These are phyloP conservation scores for Xenopus laevis DNA, from an alignment of 2,113 vertebrate species.

Conservation along the genomic window DNA sequence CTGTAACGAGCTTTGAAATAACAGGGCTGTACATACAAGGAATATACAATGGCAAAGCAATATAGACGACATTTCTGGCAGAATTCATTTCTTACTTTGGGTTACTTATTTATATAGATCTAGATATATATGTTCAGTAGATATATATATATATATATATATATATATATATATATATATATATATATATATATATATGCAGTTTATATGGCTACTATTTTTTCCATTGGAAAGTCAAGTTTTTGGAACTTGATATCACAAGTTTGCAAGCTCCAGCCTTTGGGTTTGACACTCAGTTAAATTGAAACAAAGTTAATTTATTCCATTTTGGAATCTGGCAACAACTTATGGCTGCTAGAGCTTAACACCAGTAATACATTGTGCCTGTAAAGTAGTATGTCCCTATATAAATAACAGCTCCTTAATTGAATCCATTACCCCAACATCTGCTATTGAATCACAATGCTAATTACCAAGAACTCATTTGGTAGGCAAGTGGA, in stretches of 20 bases:
- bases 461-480: slow-evolving; percentile 43
- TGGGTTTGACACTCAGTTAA: slow-evolving; percentile 34
- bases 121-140: slow-evolving; percentile 3
- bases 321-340: slow-evolving; percentile 41
- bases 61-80: not conserved
- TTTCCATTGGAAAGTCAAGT: not conserved
- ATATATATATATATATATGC: no score
- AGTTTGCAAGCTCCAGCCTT: slow-evolving; percentile 21
- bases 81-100: not conserved
- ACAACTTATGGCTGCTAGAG: slow-evolving; percentile 40
- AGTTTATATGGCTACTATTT: not conserved
- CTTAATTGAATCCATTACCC: slow-evolving; percentile 38
- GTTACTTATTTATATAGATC: not conserved
- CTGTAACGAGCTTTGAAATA: not conserved
- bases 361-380: slow-evolving; percentile 43
- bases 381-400: slow-evolving; percentile 39
- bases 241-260: slow-evolving; percentile 23
- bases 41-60: not conserved
- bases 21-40: not conserved
- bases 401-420: slow-evolving; percentile 36
- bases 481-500: slow-evolving; percentile 43
- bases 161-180: no score
- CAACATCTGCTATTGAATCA: slow-evolving; percentile 38
- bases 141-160: no score
- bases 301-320: slow-evolving; percentile 47